Percentiles rank a stretch among this genome's conserved stretches.
Evolutionary conservation across 2,888 invertebrate species (phyloP).

Genomic region (Patella depressa): DNA sequence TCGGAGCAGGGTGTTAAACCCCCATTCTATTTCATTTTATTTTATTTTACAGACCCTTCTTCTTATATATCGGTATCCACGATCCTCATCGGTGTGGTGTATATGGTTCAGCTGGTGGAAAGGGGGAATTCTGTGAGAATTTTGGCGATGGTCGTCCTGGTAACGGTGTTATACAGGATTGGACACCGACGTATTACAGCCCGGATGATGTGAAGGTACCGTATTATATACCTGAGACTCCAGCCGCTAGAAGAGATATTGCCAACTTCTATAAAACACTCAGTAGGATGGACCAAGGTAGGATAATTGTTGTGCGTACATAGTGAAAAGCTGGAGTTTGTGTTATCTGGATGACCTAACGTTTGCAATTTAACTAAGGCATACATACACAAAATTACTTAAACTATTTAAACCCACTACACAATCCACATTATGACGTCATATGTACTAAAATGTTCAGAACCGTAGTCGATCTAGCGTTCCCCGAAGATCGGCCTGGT

Average conservation of each 20-base stretch:
- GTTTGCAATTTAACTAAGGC: too few species aligned
- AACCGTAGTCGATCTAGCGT: too few species aligned
- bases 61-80: conserved; percentile 88
- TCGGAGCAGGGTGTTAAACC: too few species aligned
- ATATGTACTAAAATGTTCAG: too few species aligned
- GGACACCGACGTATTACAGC: conserved; percentile 88
- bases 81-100: conserved; percentile 92
- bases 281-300: conserved; percentile 90
- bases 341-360: too few species aligned
- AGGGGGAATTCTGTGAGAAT: conserved; percentile 88
- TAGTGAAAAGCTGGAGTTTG: too few species aligned
- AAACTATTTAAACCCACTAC: too few species aligned
- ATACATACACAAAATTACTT: too few species aligned
- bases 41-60: conserved; percentile 74
- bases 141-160: conserved; percentile 88
- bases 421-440: too few species aligned
- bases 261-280: conserved; percentile 92
- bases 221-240: conserved; percentile 83
- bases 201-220: conserved; percentile 87
- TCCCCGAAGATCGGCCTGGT: too few species aligned
- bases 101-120: conserved; percentile 57
- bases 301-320: background rate
- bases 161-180: conserved; percentile 88
- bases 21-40: background rate
- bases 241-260: conserved; percentile 83